Evolutionary conservation across 2,888 invertebrate species (phyloP), one percentile per base, ranked within the genome.

Genomic region (Oxyteleia sp.): DNA sequence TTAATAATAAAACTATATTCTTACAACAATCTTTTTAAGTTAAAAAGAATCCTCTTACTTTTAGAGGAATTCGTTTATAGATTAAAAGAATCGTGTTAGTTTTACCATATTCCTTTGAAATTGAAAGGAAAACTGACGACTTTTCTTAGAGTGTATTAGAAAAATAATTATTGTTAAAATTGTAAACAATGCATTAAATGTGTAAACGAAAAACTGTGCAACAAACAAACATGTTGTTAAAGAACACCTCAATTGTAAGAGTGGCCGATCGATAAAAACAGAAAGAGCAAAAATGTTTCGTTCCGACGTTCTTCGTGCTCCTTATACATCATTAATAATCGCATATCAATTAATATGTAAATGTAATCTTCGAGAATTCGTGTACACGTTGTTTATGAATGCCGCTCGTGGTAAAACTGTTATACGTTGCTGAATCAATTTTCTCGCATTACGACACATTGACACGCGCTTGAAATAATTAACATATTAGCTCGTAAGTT

Each of bases 391-490:
- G 69, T 63, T 78, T 78, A 78, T 69, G 53, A 78, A 69, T 53
- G 29, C 47, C 4, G 35, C 57, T 61, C 23, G 63, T 26, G 63
- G 66, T 55, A 61, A 53, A 63, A 78, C 35, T 78, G 49, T 69
- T 61, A 79, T 64, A 79, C 55, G 63, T 63, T 71, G n/a, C 29
- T 63, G 79, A 80, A 69, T 79, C 69, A 79, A 79, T 79, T 79
- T 64, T 29, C 63, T 71, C 41, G 35, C n/a, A 57, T 69, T 69
- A 63, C 57, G 69, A 61, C 78, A 78, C 53, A 38, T 57, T 79
- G 71, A 55, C 79, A 69, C 26, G 64, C 64, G 43, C 32, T 53
- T 45, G 16, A 32, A 71, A 79, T 64, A 64, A 79, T 79, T 69
- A 71, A 47, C 79, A 69, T 71, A 64, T 64, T 32, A 49, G 41